phyloP scores from a whole-genome alignment of 2,797 vertebrate species.

The Myripristis jacobus region DNA sequence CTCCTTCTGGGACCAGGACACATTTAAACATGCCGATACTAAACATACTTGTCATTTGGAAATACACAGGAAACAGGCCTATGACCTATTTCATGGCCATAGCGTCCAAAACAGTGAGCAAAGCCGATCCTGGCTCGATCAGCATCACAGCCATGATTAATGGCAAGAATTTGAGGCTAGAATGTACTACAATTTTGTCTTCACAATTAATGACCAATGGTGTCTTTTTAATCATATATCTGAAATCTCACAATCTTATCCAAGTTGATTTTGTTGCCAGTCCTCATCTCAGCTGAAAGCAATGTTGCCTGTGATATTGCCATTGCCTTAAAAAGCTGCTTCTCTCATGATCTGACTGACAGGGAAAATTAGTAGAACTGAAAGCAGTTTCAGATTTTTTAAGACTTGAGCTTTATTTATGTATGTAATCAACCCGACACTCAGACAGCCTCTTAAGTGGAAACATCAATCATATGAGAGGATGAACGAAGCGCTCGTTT shows the following conservation, averaged over 20 bases:
- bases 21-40: constrained; percentile 6
- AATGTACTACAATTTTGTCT: too few species aligned
- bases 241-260: neutral
- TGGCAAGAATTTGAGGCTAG: constrained; percentile 6
- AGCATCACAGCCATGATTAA: constrained; percentile 17
- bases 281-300: constrained; percentile 15
- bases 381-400: constrained; percentile 13
- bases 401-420: constrained; percentile 8
- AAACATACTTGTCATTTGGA: constrained; percentile 6
- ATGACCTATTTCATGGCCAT: constrained; percentile 17
- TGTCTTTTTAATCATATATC: neutral
- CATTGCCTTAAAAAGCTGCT: constrained; percentile 60
- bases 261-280: constrained; percentile 21
- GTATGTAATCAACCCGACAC: neutral
- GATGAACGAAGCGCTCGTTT: neutral
- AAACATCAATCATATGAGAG: neutral
- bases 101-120: neutral
- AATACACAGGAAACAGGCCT: constrained; percentile 12
- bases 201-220: too few species aligned
- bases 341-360: constrained; percentile 19
- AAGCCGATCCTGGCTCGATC: neutral
- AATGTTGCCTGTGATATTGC: constrained; percentile 9
- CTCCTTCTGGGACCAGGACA: constrained; percentile 8
- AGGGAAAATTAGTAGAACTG: neutral
- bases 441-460: constrained; percentile 9